These are phyloP conservation scores for Hirundichthys speculiger DNA, from an alignment of 2,113 vertebrate species.

Conservation along the genomic window DNA sequence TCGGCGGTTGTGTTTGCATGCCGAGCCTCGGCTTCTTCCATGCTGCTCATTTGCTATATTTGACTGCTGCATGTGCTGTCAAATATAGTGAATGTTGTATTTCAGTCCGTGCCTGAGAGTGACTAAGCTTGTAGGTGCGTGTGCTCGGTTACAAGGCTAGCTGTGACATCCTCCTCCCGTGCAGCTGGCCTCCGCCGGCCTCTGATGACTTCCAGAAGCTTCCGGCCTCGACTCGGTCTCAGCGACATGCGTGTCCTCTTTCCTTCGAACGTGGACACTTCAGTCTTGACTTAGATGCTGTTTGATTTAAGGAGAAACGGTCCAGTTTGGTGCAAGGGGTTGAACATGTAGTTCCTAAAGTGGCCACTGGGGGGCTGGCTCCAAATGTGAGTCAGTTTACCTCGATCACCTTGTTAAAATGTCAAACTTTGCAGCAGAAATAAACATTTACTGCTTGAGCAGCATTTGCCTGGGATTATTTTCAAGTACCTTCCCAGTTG, in stretches of 20 bases:
- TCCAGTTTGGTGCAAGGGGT: too few relatives aligned
- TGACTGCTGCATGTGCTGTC: neutral
- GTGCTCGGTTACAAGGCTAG: too few relatives aligned
- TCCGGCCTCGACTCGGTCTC: constrained; percentile 43
- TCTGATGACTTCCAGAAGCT: constrained; percentile 72
- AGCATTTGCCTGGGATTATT: too few relatives aligned
- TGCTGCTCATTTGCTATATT: neutral
- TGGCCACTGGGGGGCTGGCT: too few relatives aligned
- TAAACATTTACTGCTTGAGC: too few relatives aligned
- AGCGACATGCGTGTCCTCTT: constrained; percentile 55
- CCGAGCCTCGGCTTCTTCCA: neutral
- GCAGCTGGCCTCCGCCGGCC: constrained; percentile 23
- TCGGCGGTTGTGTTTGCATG: constrained; percentile 24
- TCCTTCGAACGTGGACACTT: constrained; percentile 3
- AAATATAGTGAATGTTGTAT: neutral
- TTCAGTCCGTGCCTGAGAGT: neutral
- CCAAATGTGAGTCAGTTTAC: too few relatives aligned
- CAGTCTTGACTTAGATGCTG: constrained; percentile 12
- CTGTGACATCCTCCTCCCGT: constrained; percentile 21
- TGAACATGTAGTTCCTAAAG: too few relatives aligned
- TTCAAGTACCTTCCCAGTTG: too few relatives aligned
- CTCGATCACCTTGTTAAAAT: too few relatives aligned
- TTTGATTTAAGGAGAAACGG: constrained; percentile 2
- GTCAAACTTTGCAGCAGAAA: too few relatives aligned
- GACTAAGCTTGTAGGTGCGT: neutral